Evolutionary conservation across 2,888 invertebrate genomes (phyloP).

Genomic region (Orchesellides sinensis): DNA sequence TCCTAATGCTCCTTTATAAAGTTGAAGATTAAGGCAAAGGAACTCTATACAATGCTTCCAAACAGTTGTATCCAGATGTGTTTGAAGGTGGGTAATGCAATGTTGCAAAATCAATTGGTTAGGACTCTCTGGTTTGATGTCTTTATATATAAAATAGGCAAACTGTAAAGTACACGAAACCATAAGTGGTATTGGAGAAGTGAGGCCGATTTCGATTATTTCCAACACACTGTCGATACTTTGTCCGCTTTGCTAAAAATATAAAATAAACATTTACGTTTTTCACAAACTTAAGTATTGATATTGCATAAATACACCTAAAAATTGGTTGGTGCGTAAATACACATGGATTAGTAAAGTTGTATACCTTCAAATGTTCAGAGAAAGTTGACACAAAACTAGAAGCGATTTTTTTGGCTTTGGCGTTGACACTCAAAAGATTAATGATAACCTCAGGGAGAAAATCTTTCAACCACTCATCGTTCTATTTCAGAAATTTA

Average conservation of each 20-base stretch:
- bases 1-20: slow-evolving; percentile 71
- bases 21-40: slow-evolving; percentile 69
- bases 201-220: slow-evolving; percentile 65
- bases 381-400: slow-evolving; percentile 48
- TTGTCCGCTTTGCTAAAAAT: slow-evolving; percentile 49
- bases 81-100: slow-evolving; percentile 37
- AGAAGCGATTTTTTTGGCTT: slow-evolving; percentile 67
- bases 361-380: slow-evolving; percentile 65
- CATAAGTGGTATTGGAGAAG: slow-evolving; percentile 66
- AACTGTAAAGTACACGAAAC: slow-evolving; percentile 70
- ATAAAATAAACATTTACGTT: not conserved
- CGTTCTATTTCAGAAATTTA: slow-evolving; percentile 53
- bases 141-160: slow-evolving; percentile 48
- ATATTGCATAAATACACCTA: too few species aligned
- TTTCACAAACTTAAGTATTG: not conserved
- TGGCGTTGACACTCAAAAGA: slow-evolving; percentile 71
- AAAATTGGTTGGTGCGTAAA: too few species aligned
- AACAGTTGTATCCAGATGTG: slow-evolving; percentile 47
- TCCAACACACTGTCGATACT: slow-evolving; percentile 40
- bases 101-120: slow-evolving; percentile 39
- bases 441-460: slow-evolving; percentile 71
- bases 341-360: too few species aligned
- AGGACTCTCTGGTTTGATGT: slow-evolving; percentile 60
- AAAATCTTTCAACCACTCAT: slow-evolving; percentile 64
- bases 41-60: slow-evolving; percentile 68